Evolutionary conservation across 2,113 vertebrate genomes (phyloP).

Genomic region (Antechinus stuartii): DNA sequence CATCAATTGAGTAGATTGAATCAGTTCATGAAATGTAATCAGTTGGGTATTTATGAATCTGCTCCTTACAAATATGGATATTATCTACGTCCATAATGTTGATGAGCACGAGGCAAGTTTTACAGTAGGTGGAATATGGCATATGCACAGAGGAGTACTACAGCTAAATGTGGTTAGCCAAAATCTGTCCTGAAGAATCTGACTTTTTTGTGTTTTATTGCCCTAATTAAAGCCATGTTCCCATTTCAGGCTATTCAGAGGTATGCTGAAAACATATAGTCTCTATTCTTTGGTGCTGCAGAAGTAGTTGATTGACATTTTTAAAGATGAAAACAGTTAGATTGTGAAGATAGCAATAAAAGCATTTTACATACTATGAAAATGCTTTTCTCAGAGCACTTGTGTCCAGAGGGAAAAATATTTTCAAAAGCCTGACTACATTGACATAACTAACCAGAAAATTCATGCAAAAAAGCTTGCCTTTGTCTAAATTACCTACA

Average conservation of each 20-base stretch:
- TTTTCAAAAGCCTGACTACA: slow-evolving; percentile 31
- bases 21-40: slow-evolving; percentile 59
- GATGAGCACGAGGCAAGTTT: slow-evolving; percentile 62
- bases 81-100: slow-evolving; percentile 42
- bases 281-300: neutral
- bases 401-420: slow-evolving; percentile 33
- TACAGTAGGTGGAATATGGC: slow-evolving; percentile 1
- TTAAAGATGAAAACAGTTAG: neutral
- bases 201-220: neutral
- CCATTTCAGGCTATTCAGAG: neutral
- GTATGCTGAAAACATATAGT: neutral
- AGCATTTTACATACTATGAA: neutral
- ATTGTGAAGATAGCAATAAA: neutral
- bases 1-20: slow-evolving; percentile 31
- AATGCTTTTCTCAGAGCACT: neutral
- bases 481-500: slow-evolving; percentile 30
- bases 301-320: neutral
- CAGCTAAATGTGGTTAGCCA: neutral
- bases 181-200: neutral
- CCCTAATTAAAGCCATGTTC: neutral
- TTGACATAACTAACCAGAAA: slow-evolving; percentile 3
- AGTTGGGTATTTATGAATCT: slow-evolving; percentile 36
- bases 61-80: slow-evolving; percentile 42
- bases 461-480: slow-evolving; percentile 11
- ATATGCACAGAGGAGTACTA: neutral